Conservation (phyloP, 2,797 vertebrate genomes). For the Poecilia wingei region DNA sequence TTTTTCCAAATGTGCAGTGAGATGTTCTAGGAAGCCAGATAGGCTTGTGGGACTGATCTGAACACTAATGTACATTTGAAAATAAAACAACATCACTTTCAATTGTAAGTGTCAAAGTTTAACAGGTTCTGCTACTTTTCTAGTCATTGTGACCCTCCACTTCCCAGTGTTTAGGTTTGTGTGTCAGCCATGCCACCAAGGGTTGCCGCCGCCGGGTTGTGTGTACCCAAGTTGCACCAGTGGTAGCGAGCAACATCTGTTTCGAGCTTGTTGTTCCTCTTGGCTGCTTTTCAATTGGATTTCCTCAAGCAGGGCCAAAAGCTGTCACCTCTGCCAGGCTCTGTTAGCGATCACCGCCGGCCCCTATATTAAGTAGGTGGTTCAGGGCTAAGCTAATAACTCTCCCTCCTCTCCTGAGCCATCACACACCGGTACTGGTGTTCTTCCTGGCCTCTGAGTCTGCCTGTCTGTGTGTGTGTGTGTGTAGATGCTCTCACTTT, state of each 20-base stretch:
- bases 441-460: conserved; percentile 66
- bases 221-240: conserved; percentile 84
- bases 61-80: not conserved
- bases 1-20: not conserved
- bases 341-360: conserved; percentile 96
- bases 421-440: conserved; percentile 81
- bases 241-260: conserved; percentile 94
- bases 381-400: conserved; percentile 99
- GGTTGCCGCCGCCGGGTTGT: conserved; percentile 74
- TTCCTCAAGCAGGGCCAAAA: conserved; percentile 98
- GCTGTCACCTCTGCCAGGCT: conserved; percentile 98
- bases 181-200: conserved; percentile 65
- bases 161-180: conserved; percentile 43
- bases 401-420: conserved; percentile 94
- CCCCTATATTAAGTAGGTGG: conserved; percentile 98
- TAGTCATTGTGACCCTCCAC: conserved; percentile 13
- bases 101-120: conserved; percentile 1
- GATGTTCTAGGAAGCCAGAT: not conserved
- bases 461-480: conserved; percentile 35
- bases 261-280: conserved; percentile 97
- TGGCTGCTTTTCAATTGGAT: conserved; percentile 99
- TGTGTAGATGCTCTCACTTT: conserved; percentile 45
- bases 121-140: conserved; percentile 14
- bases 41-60: not conserved
- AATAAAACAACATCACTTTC: not conserved